Percentiles rank a stretch among this genome's conserved stretches.
Evolutionary conservation across 2,113 vertebrate genomes (phyloP).

Genomic region (Gallinago paraguaiae): DNA sequence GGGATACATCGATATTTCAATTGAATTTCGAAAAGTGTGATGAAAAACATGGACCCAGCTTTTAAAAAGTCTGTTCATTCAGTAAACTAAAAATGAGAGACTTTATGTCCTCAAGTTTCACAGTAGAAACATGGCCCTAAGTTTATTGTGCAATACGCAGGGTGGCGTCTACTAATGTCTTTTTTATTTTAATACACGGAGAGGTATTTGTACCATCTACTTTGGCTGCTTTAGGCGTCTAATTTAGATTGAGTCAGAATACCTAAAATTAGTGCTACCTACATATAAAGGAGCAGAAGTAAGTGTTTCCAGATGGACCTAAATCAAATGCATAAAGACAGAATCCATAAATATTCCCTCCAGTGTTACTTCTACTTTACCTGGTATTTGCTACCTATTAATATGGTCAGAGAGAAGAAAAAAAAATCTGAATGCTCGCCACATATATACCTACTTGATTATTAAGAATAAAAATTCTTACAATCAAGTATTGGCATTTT

Average conservation of each 20-base stretch:
- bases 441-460: neutral
- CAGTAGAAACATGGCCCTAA: neutral
- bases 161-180: neutral
- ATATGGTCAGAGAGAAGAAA: neutral
- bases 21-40: neutral
- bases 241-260: conserved; percentile 16
- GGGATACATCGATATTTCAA: neutral
- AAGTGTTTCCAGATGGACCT: conserved; percentile 14
- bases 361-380: neutral
- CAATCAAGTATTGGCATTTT: conserved; percentile 5
- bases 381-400: neutral
- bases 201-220: neutral
- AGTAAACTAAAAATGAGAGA: neutral
- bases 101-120: neutral
- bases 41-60: neutral
- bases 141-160: neutral
- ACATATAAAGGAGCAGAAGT: neutral
- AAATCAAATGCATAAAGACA: conserved; percentile 25
- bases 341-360: conserved; percentile 18
- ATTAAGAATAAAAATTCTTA: neutral
- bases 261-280: conserved; percentile 20
- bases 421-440: neutral
- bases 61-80: neutral
- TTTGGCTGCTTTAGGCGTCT: neutral
- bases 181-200: neutral